These are phyloP conservation scores for Pedetes capensis DNA, from an alignment of 2,113 vertebrate genomes.

Conservation along the genomic window DNA sequence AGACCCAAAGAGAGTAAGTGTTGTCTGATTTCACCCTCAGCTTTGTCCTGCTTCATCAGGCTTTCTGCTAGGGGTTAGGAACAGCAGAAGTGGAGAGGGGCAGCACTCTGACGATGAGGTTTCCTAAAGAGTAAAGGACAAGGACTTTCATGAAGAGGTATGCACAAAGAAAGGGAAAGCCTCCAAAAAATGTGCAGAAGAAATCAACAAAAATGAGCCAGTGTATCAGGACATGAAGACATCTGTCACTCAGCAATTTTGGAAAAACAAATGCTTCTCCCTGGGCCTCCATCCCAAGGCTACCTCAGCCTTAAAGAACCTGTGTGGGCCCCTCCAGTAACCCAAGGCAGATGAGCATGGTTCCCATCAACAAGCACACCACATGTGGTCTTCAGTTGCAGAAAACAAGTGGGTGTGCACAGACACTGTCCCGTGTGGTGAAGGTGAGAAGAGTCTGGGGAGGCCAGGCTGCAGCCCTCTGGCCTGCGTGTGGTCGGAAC, in stretches of 20 bases:
- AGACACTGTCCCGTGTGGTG: slow-evolving; percentile 36
- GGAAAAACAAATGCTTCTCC: neutral
- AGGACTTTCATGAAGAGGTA: neutral
- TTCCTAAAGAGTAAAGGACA: neutral
- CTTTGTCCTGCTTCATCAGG: neutral
- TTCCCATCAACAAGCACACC: neutral
- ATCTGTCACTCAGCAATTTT: neutral
- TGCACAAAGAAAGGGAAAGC: neutral
- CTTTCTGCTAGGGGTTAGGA: neutral
- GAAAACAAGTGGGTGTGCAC: neutral
- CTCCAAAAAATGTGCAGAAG: neutral
- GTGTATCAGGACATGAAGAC: neutral
- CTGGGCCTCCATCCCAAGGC: accelerated
- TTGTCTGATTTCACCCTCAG: neutral
- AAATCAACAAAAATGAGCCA: neutral
- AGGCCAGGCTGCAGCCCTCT: neutral
- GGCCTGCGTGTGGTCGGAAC: neutral
- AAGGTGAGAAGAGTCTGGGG: slow-evolving; percentile 37
- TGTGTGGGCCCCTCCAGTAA: neutral
- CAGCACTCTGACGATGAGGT: neutral
- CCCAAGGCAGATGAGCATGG: neutral
- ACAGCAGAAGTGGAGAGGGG: neutral
- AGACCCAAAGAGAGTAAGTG: neutral
- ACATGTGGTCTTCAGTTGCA: neutral
- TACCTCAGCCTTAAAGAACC: neutral